phyloP scores from a whole-genome alignment of 2,113 vertebrate genomes.

The Periophthalmus modestus region DNA sequence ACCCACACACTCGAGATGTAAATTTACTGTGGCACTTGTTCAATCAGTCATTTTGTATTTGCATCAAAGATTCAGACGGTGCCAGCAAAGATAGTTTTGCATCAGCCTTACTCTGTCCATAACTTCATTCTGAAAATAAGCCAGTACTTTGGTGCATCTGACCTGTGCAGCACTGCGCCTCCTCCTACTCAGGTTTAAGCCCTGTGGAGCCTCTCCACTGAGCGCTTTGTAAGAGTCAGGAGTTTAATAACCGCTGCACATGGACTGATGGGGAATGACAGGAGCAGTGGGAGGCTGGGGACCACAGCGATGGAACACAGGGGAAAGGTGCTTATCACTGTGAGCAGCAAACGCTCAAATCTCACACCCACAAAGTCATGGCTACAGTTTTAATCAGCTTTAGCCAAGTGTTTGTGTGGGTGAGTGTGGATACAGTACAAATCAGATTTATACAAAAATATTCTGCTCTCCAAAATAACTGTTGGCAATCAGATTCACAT shows the following conservation, averaged over 20 bases:
- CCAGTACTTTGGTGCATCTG: slow-evolving; percentile 37
- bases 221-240: slow-evolving; percentile 38
- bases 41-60: slow-evolving; percentile 8
- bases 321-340: slow-evolving; percentile 20
- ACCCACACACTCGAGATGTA: background rate
- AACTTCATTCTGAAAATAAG: background rate
- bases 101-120: background rate
- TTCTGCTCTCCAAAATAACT: background rate
- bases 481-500: slow-evolving; percentile 2
- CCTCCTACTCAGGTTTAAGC: slow-evolving; percentile 43
- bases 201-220: slow-evolving; percentile 33
- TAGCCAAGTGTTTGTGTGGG: slow-evolving; percentile 8
- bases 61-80: background rate
- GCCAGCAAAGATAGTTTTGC: background rate
- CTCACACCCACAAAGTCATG: slow-evolving; percentile 20
- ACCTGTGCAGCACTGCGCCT: slow-evolving; percentile 24
- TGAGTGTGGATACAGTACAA: background rate
- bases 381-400: slow-evolving; percentile 11
- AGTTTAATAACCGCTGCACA: slow-evolving; percentile 35
- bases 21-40: slow-evolving; percentile 8
- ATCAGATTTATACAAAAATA: background rate
- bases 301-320: slow-evolving; percentile 28
- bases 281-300: slow-evolving; percentile 39
- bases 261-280: slow-evolving; percentile 43
- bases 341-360: background rate